Conservation (phyloP, 2,888 invertebrate genomes). For the Bibio marci region DNA sequence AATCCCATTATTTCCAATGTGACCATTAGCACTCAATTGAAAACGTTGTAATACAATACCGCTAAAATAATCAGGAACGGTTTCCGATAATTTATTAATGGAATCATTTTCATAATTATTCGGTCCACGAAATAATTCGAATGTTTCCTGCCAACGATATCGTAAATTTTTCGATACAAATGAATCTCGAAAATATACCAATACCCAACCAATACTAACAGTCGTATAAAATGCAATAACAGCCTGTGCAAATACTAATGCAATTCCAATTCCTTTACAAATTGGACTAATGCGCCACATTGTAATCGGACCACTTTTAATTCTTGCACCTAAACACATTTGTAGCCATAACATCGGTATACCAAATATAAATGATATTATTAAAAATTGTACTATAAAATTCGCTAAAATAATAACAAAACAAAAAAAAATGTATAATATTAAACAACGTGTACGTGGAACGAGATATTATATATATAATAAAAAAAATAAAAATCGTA, state of each 20-base stretch:
- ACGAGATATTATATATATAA: neutral
- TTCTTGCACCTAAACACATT: conserved; percentile 68
- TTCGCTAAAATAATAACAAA: conserved; percentile 39
- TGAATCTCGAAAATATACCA: conserved; percentile 73
- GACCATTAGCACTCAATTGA: conserved; percentile 20
- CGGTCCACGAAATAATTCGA: conserved; percentile 45
- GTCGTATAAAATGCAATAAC: conserved; percentile 74
- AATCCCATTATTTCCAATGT: conserved; percentile 12
- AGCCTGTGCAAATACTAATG: conserved; percentile 60
- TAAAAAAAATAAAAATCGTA: neutral
- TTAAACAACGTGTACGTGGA: neutral
- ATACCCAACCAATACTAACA: conserved; percentile 79
- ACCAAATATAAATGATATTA: conserved; percentile 64
- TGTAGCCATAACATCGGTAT: conserved; percentile 74
- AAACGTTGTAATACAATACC: conserved; percentile 54
- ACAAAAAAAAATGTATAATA: neutral
- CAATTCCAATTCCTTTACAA: conserved; percentile 77
- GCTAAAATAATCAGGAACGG: conserved; percentile 71
- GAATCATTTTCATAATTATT: neutral
- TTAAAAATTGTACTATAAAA: conserved; percentile 75
- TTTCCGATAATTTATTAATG: conserved; percentile 42
- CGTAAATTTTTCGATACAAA: conserved; percentile 63
- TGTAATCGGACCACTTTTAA: conserved; percentile 70
- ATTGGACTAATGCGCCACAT: conserved; percentile 90
- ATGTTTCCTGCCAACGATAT: conserved; percentile 68